These are phyloP conservation scores for Heliocidaris erythrogramma DNA, from an alignment of 35 echinoderm and acorn worm genomes.

Conservation along the genomic window DNA sequence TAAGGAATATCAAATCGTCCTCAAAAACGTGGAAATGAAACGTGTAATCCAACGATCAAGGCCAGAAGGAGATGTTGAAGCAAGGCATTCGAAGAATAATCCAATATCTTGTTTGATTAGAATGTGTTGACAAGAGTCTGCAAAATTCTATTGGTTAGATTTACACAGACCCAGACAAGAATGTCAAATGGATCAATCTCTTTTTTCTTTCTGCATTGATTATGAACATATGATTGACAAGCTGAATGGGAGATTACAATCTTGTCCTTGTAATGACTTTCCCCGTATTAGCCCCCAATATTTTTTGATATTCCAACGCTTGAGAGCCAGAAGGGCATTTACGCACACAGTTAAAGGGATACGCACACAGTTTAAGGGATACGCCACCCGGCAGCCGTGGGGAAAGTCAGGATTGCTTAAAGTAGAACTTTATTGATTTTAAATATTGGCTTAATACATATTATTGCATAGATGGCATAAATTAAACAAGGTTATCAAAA, in stretches of 20 bases:
- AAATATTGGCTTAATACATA: no score
- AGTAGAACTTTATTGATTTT: no score
- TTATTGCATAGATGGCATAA: no score
- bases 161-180: conserved; percentile 1
- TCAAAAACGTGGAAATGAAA: background rate
- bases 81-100: background rate
- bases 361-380: no score
- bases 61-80: background rate
- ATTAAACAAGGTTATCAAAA: no score
- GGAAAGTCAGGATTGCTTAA: no score
- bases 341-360: no score
- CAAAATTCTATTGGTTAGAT: background rate
- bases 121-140: background rate
- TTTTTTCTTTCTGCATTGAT: background rate
- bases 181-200: background rate
- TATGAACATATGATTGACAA: background rate
- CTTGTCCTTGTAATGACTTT: background rate
- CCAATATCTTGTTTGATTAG: conserved; percentile 3
- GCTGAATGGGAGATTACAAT: background rate
- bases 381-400: no score
- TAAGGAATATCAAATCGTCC: background rate
- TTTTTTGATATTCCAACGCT: background rate
- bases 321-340: no score
- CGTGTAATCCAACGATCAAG: background rate
- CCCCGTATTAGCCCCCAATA: background rate